phyloP scores from a whole-genome alignment of 2,797 vertebrate species.

The Squalus acanthias region DNA sequence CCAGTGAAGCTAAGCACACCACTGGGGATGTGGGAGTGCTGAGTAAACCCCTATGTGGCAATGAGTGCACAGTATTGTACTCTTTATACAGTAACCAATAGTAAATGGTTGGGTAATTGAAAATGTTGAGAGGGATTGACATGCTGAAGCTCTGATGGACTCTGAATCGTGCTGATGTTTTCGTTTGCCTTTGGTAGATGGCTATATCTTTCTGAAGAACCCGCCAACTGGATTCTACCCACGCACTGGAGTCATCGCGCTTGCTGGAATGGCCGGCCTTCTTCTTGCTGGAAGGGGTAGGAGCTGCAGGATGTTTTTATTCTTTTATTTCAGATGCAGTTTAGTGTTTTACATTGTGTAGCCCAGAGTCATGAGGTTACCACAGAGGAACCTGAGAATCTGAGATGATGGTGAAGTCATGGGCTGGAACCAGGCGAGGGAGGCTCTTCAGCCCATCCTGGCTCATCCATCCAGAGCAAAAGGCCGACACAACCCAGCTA shows the following conservation, averaged over 20 bases:
- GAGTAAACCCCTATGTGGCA: not conserved
- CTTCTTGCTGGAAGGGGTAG: constrained; percentile 76
- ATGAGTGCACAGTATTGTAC: not conserved
- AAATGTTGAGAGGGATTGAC: not conserved
- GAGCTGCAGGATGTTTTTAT: not conserved
- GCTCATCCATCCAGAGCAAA: not conserved
- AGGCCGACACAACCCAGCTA: not conserved
- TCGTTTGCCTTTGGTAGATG: constrained; percentile 53
- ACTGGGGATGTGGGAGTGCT: not conserved
- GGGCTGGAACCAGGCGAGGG: no score
- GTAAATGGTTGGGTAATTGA: not conserved
- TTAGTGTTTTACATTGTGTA: not conserved
- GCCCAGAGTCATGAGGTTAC: not conserved
- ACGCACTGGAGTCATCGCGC: constrained; percentile 74
- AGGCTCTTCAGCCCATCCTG: not conserved
- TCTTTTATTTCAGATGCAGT: not conserved
- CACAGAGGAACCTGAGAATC: not conserved
- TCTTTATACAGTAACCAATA: not conserved
- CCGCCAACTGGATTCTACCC: constrained; percentile 82
- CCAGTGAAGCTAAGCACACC: not conserved
- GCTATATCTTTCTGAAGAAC: constrained; percentile 69
- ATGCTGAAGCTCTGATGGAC: not conserved
- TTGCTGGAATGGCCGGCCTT: constrained; percentile 81
- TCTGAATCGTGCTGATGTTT: not conserved
- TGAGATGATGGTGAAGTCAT: not conserved